Evolutionary conservation across 2,797 vertebrate genomes (phyloP).

Genomic region (Gastrophryne carolinensis): DNA sequence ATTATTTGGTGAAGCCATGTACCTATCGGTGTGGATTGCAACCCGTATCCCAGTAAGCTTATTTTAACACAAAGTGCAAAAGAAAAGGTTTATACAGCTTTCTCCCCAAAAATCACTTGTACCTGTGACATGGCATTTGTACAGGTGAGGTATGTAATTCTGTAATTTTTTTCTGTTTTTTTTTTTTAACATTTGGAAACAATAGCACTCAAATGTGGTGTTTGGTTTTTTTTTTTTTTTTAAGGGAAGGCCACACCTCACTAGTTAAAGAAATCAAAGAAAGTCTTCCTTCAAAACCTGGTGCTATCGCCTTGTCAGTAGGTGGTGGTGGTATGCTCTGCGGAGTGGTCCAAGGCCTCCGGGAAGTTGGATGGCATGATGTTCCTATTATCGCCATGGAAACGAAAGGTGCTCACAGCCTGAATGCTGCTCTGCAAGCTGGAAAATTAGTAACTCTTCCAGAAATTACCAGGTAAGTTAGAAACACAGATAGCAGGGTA

Average conservation of each 20-base stretch:
- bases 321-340: constrained; percentile 84
- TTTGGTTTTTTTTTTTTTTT: background rate
- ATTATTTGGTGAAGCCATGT: too few species aligned
- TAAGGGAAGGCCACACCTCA: constrained; percentile 82
- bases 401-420: constrained; percentile 81
- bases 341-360: constrained; percentile 81
- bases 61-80: too few species aligned
- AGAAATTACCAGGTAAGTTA: constrained; percentile 77
- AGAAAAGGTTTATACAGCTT: too few species aligned
- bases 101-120: too few species aligned
- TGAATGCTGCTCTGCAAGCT: constrained; percentile 72
- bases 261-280: constrained; percentile 78
- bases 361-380: constrained; percentile 75
- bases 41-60: too few species aligned
- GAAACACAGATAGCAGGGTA: too few species aligned
- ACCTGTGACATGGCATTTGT: too few species aligned
- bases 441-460: constrained; percentile 78
- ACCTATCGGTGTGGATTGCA: too few species aligned
- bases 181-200: too few species aligned
- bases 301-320: constrained; percentile 77
- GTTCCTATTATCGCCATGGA: constrained; percentile 86
- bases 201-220: too few species aligned
- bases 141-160: too few species aligned
- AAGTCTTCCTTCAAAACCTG: constrained; percentile 73
- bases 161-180: too few species aligned